These are phyloP conservation scores for Poecilia picta DNA, from an alignment of 2,797 vertebrate genomes.

Conservation along the genomic window DNA sequence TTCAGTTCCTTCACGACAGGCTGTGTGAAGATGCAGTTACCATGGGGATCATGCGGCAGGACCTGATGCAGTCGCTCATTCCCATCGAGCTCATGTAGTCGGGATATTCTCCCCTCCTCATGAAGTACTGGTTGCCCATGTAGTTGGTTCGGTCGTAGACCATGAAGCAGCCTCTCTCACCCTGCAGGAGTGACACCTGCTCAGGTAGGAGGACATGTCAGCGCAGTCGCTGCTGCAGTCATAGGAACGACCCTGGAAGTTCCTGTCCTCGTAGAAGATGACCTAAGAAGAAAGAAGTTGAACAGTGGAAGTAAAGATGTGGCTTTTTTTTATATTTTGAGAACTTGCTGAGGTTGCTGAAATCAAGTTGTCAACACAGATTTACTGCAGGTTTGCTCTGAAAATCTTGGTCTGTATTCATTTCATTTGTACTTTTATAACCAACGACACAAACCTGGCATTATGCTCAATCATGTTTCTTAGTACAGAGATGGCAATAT, in stretches of 20 bases:
- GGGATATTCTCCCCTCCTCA: constrained; percentile 45
- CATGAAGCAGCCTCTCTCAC: constrained; percentile 67
- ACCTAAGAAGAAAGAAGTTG: background rate
- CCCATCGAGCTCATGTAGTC: constrained; percentile 39
- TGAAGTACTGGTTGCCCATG: constrained; percentile 65
- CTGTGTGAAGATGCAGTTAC: constrained; percentile 21
- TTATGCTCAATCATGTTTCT: background rate
- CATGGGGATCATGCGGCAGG: constrained; percentile 61
- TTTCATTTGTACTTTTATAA: background rate
- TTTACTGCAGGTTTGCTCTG: background rate
- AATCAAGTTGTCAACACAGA: too few relatives aligned
- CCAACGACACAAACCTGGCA: background rate
- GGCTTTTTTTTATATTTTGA: background rate
- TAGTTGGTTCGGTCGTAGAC: constrained; percentile 61
- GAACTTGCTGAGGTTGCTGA: background rate
- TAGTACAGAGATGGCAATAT: background rate
- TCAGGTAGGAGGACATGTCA: constrained; percentile 64
- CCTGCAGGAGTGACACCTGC: constrained; percentile 63
- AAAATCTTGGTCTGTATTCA: background rate
- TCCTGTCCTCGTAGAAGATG: constrained; percentile 4
- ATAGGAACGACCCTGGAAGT: constrained; percentile 55
- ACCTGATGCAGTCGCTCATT: constrained; percentile 47
- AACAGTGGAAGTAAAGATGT: background rate
- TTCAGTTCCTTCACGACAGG: too few relatives aligned
- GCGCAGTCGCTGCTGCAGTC: constrained; percentile 56